Percentiles rank a stretch among this genome's conserved stretches.
Evolutionary conservation across 1,140 invertebrate species (phyloP).

Genomic region (Apis laboriosa): DNA sequence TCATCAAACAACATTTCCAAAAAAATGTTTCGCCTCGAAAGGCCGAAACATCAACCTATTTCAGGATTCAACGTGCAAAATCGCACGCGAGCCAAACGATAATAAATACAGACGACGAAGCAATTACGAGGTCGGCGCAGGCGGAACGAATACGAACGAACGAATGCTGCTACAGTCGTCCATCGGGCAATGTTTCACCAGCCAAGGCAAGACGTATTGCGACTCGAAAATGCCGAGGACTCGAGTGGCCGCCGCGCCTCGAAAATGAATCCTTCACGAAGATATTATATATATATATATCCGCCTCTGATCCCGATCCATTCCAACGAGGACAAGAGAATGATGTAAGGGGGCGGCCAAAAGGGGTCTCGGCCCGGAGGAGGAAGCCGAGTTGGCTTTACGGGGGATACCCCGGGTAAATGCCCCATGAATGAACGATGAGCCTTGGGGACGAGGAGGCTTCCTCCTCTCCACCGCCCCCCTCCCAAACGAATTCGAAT

Average conservation of each 20-base stretch:
- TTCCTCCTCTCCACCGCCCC: conserved; percentile 17
- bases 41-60: too few relatives aligned
- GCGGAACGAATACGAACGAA: background rate
- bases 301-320: conserved; percentile 77
- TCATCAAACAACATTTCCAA: too few relatives aligned
- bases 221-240: conserved; percentile 29
- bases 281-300: conserved; percentile 68
- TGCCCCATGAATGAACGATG: conserved; percentile 81
- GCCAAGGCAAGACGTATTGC: conserved; percentile 52
- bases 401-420: conserved; percentile 77
- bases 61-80: too few relatives aligned
- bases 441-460: conserved; percentile 72
- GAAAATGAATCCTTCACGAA: conserved; percentile 70
- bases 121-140: background rate
- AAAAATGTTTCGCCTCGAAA: too few relatives aligned
- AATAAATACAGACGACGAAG: conserved; percentile 21
- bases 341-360: conserved; percentile 71
- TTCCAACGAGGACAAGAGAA: conserved; percentile 73
- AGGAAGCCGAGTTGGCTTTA: conserved; percentile 70
- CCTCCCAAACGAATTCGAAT: conserved; percentile 67
- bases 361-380: conserved; percentile 38
- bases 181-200: conserved; percentile 34
- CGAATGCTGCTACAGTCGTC: background rate
- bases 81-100: background rate
- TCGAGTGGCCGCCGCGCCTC: conserved; percentile 27